Evolutionary conservation across 1,140 invertebrate genomes (phyloP).

Genomic region (Cydia splendana): DNA sequence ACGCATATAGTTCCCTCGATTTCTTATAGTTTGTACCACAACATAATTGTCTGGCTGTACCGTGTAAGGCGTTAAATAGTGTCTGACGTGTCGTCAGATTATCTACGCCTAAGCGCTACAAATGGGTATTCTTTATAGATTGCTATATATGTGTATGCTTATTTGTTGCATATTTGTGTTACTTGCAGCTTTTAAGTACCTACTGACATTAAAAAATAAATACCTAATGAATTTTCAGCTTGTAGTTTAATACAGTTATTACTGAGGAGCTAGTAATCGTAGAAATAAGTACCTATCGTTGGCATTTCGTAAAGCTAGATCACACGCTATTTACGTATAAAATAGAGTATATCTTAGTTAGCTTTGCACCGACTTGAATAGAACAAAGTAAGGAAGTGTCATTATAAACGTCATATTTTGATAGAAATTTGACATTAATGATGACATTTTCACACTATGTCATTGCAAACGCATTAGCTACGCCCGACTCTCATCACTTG

Average conservation of each 20-base stretch:
- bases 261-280: no score
- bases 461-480: no score
- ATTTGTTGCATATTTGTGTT: background rate
- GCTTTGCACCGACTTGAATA: no score
- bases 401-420: background rate
- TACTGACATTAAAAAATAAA: background rate
- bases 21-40: background rate
- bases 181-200: background rate
- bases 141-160: background rate
- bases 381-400: no score
- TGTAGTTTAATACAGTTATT: no score
- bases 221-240: no score
- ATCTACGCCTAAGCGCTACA: background rate
- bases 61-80: background rate
- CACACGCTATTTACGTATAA: no score
- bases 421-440: no score
- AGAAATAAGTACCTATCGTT: no score
- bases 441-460: no score
- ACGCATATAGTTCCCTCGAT: background rate
- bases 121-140: conserved; percentile 1
- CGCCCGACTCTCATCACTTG: background rate
- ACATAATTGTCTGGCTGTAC: background rate
- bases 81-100: conserved; percentile 7
- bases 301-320: no score
- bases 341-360: no score